These are phyloP conservation scores for Barbus barbus DNA, from an alignment of 2,113 vertebrate species.

Conservation along the genomic window DNA sequence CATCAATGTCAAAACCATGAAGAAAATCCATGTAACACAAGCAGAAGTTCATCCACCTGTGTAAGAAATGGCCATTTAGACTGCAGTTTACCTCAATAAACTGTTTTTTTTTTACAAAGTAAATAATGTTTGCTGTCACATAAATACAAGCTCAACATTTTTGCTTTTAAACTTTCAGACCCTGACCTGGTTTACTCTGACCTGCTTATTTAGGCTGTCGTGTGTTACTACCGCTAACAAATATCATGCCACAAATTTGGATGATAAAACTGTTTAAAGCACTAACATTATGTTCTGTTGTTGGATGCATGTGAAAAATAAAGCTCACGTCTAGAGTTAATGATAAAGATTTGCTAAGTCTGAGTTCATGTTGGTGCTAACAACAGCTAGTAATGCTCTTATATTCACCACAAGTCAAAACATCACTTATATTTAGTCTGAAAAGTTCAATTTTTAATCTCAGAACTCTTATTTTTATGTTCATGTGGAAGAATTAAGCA, in stretches of 20 bases:
- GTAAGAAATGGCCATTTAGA: too few relatives aligned
- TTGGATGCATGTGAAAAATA: background rate
- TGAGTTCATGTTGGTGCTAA: background rate
- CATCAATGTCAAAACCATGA: too few relatives aligned
- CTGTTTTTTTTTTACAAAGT: too few relatives aligned
- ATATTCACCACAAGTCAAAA: background rate
- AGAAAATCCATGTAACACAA: too few relatives aligned
- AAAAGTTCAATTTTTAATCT: background rate
- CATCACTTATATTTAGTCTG: background rate
- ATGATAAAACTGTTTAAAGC: background rate
- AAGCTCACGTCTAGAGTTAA: background rate
- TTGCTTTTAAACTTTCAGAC: background rate
- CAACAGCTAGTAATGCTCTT: background rate
- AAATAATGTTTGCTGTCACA: too few relatives aligned
- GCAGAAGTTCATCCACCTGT: too few relatives aligned
- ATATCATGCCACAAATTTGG: background rate
- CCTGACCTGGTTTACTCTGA: background rate
- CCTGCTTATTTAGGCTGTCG: too few relatives aligned
- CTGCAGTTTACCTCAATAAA: too few relatives aligned
- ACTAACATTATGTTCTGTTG: background rate
- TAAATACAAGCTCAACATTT: background rate
- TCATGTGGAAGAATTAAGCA: background rate
- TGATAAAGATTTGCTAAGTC: conserved; percentile 3
- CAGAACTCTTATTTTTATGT: background rate
- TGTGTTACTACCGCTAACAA: background rate